Conservation (phyloP, 2,797 vertebrate genomes). For the Cyprinella venusta region DNA sequence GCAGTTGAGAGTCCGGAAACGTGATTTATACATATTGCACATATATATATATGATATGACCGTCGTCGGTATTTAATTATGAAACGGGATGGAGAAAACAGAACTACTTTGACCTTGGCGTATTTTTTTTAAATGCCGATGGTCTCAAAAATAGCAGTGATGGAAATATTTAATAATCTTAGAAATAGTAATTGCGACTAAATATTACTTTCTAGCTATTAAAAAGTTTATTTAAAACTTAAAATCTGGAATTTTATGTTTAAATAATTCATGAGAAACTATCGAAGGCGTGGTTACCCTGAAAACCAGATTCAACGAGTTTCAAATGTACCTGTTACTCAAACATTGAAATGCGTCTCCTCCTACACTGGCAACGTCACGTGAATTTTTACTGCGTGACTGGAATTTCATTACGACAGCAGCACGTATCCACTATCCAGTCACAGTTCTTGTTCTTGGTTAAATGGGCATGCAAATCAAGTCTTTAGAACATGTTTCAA, state of each 20-base stretch:
- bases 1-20: not conserved
- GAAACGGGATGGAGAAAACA: too few relatives aligned
- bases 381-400: not conserved
- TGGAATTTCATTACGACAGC: not conserved
- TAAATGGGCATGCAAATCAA: not conserved
- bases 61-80: too few relatives aligned
- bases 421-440: not conserved
- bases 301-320: not conserved
- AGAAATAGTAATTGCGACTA: not conserved
- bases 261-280: not conserved
- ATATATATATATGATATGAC: too few relatives aligned
- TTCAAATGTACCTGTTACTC: not conserved
- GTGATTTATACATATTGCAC: not conserved
- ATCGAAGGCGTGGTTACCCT: not conserved
- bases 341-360: not conserved
- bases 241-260: not conserved
- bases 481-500: not conserved
- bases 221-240: not conserved
- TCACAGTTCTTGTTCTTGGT: not conserved
- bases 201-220: not conserved
- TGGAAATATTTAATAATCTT: not conserved
- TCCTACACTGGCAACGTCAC: not conserved
- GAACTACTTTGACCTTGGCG: too few relatives aligned
- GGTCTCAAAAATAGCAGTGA: not conserved
- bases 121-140: too few relatives aligned